A percentile compares a stretch with the other conserved stretches of the same genome.
Evolutionary conservation across 2,888 invertebrate genomes (phyloP).

Genomic region (Drosophila pegasa): DNA sequence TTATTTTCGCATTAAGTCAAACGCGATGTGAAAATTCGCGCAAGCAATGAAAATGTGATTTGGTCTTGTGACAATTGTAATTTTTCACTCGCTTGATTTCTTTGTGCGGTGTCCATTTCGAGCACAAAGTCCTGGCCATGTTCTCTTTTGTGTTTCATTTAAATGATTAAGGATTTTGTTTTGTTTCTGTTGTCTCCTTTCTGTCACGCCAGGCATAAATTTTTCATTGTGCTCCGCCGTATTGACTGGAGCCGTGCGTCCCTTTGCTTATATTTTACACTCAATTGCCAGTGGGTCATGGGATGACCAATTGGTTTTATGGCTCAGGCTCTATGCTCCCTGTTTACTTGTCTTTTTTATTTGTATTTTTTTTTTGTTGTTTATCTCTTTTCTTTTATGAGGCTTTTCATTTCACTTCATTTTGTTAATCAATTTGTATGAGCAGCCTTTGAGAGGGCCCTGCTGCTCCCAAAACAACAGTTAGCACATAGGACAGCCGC

Average conservation of each 20-base stretch:
- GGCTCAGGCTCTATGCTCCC: conserved; percentile 6
- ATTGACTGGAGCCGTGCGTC: conserved; percentile 39
- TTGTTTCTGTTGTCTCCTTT: conserved; percentile 1
- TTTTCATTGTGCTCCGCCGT: conserved; percentile 55
- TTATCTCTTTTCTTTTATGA: conserved; percentile 51
- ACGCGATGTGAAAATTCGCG: conserved; percentile 62
- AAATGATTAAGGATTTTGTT: conserved; percentile 56
- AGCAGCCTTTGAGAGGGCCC: conserved; percentile 22
- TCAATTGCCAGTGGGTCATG: conserved; percentile 57
- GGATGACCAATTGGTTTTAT: conserved; percentile 68
- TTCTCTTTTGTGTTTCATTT: conserved; percentile 53
- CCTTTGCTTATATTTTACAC: conserved; percentile 70
- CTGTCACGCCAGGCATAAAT: conserved; percentile 64
- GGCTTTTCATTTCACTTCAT: conserved; percentile 66
- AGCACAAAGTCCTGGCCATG: conserved; percentile 1
- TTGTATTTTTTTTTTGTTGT: conserved; percentile 6
- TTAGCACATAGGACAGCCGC: conserved; percentile 10
- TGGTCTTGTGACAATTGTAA: conserved; percentile 79
- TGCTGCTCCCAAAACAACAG: conserved; percentile 17
- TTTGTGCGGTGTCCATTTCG: conserved; percentile 37
- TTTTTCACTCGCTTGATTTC: conserved; percentile 79
- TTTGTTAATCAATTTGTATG: conserved; percentile 70
- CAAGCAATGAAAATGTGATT: conserved; percentile 74
- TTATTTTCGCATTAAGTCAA: conserved; percentile 75
- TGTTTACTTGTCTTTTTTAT: conserved; percentile 6